Conservation (phyloP, 2,113 vertebrate species). For the Gallinago jamesoni region DNA sequence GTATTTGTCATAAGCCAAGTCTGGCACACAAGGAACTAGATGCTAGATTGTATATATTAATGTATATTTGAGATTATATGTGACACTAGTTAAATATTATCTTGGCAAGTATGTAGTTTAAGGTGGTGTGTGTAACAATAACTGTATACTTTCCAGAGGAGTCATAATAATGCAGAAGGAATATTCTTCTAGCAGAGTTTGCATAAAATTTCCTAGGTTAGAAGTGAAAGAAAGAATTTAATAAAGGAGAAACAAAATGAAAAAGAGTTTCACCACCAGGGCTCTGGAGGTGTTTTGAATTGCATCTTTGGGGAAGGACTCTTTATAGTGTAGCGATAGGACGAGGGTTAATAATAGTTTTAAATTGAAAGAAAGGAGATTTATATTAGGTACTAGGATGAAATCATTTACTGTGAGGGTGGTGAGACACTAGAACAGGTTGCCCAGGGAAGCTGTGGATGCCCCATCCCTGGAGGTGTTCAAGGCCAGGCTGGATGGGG, state of each 20-base stretch:
- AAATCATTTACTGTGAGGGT: too few relatives aligned
- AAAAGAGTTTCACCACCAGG: background rate
- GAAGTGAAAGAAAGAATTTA: background rate
- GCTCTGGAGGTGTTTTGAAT: background rate
- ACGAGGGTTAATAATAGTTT: too few relatives aligned
- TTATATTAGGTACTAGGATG: too few relatives aligned
- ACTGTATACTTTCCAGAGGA: background rate
- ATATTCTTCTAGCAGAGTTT: background rate
- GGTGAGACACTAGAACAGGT: too few relatives aligned
- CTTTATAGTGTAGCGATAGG: too few relatives aligned
- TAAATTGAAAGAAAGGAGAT: too few relatives aligned
- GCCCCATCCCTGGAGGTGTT: too few relatives aligned
- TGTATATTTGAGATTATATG: background rate
- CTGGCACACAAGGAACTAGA: background rate
- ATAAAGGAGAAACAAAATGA: background rate
- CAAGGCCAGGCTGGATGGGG: too few relatives aligned
- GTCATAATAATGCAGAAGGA: background rate
- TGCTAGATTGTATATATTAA: background rate
- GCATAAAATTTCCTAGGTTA: background rate
- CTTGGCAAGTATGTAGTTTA: background rate
- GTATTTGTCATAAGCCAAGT: background rate
- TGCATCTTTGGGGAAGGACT: background rate
- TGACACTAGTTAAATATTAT: background rate
- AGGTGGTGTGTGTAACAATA: background rate
- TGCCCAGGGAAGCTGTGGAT: too few relatives aligned